phyloP scores from a whole-genome alignment of 2,888 invertebrate genomes.

The Cryptocephalus moraei region DNA sequence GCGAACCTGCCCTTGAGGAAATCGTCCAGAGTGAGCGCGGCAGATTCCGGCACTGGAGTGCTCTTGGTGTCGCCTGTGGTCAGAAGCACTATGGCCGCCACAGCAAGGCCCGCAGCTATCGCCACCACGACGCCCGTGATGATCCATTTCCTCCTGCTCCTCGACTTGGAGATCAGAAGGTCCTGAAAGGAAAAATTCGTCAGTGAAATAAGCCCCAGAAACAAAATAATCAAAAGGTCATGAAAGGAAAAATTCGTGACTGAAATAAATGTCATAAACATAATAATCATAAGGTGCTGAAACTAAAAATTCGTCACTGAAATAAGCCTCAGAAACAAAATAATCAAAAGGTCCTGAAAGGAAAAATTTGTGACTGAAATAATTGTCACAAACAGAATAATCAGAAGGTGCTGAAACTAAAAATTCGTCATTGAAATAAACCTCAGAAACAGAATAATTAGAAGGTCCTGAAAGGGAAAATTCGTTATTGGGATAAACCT shows the following conservation, averaged over 20 bases:
- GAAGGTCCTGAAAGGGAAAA: too few species aligned
- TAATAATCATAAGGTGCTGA: conserved; percentile 53
- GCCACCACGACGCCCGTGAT: conserved; percentile 46
- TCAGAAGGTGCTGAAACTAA: conserved; percentile 48
- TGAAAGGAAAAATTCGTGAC: conserved; percentile 24
- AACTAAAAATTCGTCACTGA: neutral
- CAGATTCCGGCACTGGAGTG: conserved; percentile 14
- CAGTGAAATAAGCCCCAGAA: neutral
- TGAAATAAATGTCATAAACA: neutral
- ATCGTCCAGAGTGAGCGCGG: conserved; percentile 54
- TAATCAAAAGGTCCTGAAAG: conserved; percentile 52
- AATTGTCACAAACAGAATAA: conserved; percentile 21
- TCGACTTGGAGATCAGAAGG: conserved; percentile 47
- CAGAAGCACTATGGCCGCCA: conserved; percentile 40
- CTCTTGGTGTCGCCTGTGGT: conserved; percentile 14
- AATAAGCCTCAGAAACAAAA: neutral
- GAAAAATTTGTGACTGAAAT: neutral
- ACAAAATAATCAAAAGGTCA: conserved; percentile 58
- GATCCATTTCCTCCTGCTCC: conserved; percentile 44
- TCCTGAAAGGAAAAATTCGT: conserved; percentile 39
- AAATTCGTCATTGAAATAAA: neutral
- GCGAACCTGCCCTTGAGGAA: conserved; percentile 57
- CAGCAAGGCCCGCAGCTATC: conserved; percentile 48
- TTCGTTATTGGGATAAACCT: too few species aligned
- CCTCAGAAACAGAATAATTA: too few species aligned